Percentiles rank a stretch among this genome's conserved stretches.
phyloP scores from a whole-genome alignment of 2,797 vertebrate genomes.

The Lophotriccus pileatus region DNA sequence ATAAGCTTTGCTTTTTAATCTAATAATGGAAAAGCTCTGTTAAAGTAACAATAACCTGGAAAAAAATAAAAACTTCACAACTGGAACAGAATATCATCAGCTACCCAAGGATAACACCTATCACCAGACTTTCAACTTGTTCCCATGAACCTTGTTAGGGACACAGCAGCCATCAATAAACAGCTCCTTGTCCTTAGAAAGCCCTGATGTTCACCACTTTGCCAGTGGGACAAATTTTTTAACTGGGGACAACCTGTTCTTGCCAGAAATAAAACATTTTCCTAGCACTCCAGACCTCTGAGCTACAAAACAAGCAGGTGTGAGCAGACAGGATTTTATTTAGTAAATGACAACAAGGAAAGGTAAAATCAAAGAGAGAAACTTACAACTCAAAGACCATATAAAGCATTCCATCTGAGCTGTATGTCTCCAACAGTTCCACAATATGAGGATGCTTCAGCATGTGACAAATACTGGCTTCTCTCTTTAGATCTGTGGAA shows the following conservation, averaged over 20 bases:
- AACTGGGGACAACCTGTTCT: not conserved
- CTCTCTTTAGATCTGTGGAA: constrained; percentile 94
- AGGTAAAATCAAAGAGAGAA: constrained; percentile 15
- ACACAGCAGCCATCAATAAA: not conserved
- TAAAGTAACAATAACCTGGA: not conserved
- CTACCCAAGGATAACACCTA: not conserved
- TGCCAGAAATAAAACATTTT: not conserved
- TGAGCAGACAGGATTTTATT: constrained; percentile 1
- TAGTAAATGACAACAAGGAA: not conserved
- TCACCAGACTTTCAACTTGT: not conserved
- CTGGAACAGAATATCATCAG: not conserved
- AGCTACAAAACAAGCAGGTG: constrained; percentile 33
- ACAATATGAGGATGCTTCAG: constrained; percentile 99
- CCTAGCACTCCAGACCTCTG: not conserved
- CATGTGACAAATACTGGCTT: constrained; percentile 99
- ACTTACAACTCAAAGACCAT: constrained; percentile 99
- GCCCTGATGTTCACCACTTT: not conserved
- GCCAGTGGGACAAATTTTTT: not conserved
- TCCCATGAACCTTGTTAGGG: not conserved
- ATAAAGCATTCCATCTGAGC: constrained; percentile 99
- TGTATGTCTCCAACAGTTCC: constrained; percentile 97
- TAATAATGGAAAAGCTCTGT: not conserved
- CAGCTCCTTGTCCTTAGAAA: not conserved
- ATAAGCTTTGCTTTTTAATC: not conserved
- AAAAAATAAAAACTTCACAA: not conserved